Conservation (phyloP, 2,797 vertebrate species). For the Aerospiza tachiro region DNA sequence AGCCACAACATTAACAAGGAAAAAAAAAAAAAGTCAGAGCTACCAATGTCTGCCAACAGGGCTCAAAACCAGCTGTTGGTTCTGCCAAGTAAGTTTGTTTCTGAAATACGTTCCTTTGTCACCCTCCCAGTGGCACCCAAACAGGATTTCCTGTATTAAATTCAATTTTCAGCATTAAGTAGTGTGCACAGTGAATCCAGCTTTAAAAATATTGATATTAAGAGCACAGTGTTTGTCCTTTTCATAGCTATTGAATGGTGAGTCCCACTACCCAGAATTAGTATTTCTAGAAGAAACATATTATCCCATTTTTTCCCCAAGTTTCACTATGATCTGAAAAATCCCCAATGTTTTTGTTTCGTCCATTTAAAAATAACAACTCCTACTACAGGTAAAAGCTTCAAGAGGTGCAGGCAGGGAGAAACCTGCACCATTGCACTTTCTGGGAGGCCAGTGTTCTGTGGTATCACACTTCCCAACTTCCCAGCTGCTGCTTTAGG, state of each 20-base stretch:
- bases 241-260: not conserved
- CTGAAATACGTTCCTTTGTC: not conserved
- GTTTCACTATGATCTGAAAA: not conserved
- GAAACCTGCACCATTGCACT: not conserved
- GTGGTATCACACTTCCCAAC: not conserved
- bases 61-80: not conserved
- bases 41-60: not conserved
- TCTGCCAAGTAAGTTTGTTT: not conserved
- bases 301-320: not conserved
- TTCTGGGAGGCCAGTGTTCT: not conserved
- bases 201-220: not conserved
- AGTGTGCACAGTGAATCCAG: not conserved
- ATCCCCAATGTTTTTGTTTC: not conserved
- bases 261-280: not conserved
- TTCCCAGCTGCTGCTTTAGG: not conserved
- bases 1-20: not conserved
- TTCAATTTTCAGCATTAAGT: not conserved
- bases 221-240: not conserved
- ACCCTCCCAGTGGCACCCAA: not conserved
- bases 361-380: not conserved
- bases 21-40: not conserved
- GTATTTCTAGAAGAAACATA: not conserved
- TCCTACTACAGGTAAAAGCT: not conserved
- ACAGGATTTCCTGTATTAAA: constrained; percentile 18
- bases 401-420: not conserved